Base-by-base conservation (phyloP, 2,113 vertebrate genomes). In the Hystrix brachyura region DNA sequence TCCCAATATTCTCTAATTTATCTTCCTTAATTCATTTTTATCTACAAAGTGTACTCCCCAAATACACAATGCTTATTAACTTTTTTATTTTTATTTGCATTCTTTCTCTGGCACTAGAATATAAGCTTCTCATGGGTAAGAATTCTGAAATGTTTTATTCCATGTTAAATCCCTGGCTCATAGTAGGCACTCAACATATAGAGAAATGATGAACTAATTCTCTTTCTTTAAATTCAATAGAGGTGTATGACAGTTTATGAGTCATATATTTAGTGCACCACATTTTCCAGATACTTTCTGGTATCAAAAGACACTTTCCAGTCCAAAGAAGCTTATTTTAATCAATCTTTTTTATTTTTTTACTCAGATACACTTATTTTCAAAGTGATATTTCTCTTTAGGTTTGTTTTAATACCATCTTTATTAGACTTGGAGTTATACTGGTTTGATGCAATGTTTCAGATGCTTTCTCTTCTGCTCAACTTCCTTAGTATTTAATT, bases 131-230 rank as follows among this genome's bases (percentile, higher is more conserved):
- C 19, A 79, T 71, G 18, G n/a, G 53, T 53, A 90, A 84, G 4
- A 9, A 83, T 59, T 95, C 87, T 59, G 27, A 97, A 96, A 38
- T 71, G 5, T 12, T 74, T 96, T 67, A 7, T 65, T 89, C 17
- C 2, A 85, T 87, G 80, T 95, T 88, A 69, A 95, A 71, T 88
- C 29, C 19, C 8, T 55, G 10, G 1, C 11, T 93, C 57, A 62
- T 3, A 51, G 5, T 19, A 83, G 14, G 14, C n/a, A 69, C 25
- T 71, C 29, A 46, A n/a, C 25, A 74, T 60, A 2, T 19, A 57
- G 48, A 91, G 3, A 92, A 86, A 89, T 71, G 76, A 85, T 21
- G 27, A 71, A 59, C 90, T 38, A 23, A 62, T 76, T 90, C 15
- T 59, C 0, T 90, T 62, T 57, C 32, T 87, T 84, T 84, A 89